Percentiles rank a stretch among this genome's conserved stretches.
Conservation (phyloP, 2,797 vertebrate genomes). For the Danio choprae region DNA sequence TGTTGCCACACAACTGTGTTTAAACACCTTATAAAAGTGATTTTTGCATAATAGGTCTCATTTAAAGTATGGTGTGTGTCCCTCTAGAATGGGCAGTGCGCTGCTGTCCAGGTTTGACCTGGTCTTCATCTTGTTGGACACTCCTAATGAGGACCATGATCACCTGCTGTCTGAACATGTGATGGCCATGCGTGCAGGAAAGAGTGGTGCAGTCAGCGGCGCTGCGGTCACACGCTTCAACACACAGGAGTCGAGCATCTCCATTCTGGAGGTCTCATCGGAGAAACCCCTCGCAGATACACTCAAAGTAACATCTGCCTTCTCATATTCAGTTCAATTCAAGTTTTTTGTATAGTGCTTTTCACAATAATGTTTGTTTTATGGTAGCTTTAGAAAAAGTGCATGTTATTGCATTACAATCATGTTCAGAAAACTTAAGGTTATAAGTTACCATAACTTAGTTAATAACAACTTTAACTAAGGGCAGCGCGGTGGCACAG, state of each 20-base stretch:
- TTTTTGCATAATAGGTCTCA: not conserved
- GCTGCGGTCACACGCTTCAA: constrained; percentile 71
- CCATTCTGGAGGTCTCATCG: constrained; percentile 83
- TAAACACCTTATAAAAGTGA: too few species aligned
- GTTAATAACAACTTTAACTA: too few species aligned
- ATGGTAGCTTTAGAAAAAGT: too few species aligned
- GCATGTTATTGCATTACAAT: too few species aligned
- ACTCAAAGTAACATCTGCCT: constrained; percentile 81
- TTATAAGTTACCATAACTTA: too few species aligned
- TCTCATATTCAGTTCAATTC: not conserved
- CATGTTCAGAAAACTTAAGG: too few species aligned
- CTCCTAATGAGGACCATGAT: constrained; percentile 93
- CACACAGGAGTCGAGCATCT: constrained; percentile 76
- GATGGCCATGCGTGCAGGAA: constrained; percentile 89
- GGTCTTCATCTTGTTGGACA: constrained; percentile 95
- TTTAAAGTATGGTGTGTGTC: constrained; percentile 1
- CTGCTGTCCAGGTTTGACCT: constrained; percentile 95
- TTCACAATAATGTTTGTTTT: too few species aligned
- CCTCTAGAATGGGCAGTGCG: constrained; percentile 91
- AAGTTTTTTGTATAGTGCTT: too few species aligned
- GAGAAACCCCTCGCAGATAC: constrained; percentile 86
- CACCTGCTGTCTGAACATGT: constrained; percentile 93
- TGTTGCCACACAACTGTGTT: too few species aligned
- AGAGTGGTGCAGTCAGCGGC: constrained; percentile 72
- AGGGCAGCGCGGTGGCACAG: too few species aligned